phyloP scores from a whole-genome alignment of 2,113 vertebrate species.

The Rhagologus leucostigma region DNA sequence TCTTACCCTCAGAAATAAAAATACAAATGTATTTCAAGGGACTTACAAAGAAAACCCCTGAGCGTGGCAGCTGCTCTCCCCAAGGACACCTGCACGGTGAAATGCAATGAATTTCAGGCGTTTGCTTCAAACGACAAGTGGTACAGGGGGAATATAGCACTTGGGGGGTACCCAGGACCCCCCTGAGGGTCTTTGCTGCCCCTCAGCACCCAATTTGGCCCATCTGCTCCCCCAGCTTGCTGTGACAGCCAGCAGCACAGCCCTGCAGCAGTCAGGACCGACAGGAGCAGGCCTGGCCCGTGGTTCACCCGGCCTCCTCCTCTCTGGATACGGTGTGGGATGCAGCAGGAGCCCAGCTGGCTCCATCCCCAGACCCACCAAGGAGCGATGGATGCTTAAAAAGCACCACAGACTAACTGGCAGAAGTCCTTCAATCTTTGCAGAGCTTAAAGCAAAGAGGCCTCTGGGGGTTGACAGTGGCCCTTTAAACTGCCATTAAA shows the following conservation, averaged over 20 bases:
- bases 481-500: constrained; percentile 58
- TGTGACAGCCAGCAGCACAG: fast-evolving
- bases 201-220: neutral
- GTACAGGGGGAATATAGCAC: fast-evolving
- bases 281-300: neutral
- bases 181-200: fast-evolving
- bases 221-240: neutral
- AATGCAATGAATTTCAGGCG: neutral
- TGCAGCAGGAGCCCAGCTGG: neutral
- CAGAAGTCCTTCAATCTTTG: neutral
- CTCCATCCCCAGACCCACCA: neutral
- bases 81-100: neutral
- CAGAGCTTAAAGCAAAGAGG: constrained; percentile 32
- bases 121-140: neutral
- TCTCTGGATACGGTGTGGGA: fast-evolving
- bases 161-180: fast-evolving
- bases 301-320: fast-evolving
- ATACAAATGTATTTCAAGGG: neutral
- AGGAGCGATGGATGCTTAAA: neutral
- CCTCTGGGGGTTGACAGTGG: neutral
- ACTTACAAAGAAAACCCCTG: neutral
- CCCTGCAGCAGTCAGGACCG: fast-evolving
- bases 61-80: neutral
- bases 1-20: neutral
- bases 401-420: neutral